These are phyloP conservation scores for Heliconius hortense DNA, from an alignment of 2,888 invertebrate genomes.

Conservation along the genomic window DNA sequence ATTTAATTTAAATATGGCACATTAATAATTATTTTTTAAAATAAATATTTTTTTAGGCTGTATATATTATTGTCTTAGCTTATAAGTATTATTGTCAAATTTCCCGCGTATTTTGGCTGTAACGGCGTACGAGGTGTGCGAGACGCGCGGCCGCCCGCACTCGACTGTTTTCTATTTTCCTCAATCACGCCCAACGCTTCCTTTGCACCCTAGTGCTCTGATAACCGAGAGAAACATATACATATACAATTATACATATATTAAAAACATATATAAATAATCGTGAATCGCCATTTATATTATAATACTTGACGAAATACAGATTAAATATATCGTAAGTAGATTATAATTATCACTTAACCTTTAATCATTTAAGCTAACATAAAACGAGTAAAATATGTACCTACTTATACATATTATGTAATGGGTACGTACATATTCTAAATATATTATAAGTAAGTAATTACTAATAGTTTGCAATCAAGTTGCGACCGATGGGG, in stretches of 20 bases:
- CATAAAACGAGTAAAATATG: too few relatives aligned
- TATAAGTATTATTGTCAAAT: conserved; percentile 45
- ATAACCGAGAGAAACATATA: conserved; percentile 43
- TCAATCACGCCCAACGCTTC: conserved; percentile 60
- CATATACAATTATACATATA: neutral
- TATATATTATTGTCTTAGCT: conserved; percentile 29
- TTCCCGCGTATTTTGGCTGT: conserved; percentile 46
- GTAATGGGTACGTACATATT: too few relatives aligned
- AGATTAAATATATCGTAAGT: neutral
- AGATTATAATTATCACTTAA: neutral
- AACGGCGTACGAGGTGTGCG: conserved; percentile 50
- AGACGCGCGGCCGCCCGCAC: conserved; percentile 62
- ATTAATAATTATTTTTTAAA: conserved; percentile 31
- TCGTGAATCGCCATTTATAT: neutral
- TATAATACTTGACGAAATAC: neutral
- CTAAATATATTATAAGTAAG: too few relatives aligned
- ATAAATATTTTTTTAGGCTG: conserved; percentile 23
- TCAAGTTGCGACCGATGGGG: too few relatives aligned
- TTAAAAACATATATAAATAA: too few relatives aligned
- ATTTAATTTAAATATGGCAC: conserved; percentile 49
- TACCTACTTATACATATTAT: too few relatives aligned
- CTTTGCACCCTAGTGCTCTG: conserved; percentile 57
- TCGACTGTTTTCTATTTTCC: conserved; percentile 68
- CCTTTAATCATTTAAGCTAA: neutral
- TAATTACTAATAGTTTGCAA: too few relatives aligned